These are phyloP conservation scores for Erebia ligea DNA, from an alignment of 2,888 invertebrate genomes.

Conservation along the genomic window DNA sequence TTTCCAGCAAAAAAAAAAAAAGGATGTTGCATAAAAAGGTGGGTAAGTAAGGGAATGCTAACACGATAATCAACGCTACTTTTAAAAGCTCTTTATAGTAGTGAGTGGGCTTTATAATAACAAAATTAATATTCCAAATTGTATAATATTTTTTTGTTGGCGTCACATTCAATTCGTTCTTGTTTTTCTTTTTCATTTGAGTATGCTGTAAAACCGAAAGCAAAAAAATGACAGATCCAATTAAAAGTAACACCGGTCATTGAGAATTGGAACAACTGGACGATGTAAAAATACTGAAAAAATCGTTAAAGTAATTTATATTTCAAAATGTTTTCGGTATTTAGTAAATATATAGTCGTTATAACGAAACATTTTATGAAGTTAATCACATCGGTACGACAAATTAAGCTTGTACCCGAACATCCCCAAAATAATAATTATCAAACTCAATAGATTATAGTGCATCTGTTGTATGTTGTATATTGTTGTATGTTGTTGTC, in stretches of 20 bases:
- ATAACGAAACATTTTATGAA: too few species aligned
- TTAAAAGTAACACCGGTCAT: neutral
- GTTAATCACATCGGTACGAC: too few species aligned
- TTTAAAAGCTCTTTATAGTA: too few species aligned
- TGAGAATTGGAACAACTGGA: neutral
- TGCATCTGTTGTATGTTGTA: too few species aligned
- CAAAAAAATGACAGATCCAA: neutral
- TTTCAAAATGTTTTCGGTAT: neutral
- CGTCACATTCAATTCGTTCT: neutral
- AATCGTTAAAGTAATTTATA: neutral
- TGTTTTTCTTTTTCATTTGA: neutral
- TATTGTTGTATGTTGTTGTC: too few species aligned
- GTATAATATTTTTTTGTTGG: neutral
- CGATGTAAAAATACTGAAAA: neutral
- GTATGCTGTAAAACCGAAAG: neutral
- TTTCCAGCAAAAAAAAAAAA: too few species aligned
- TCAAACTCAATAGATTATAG: too few species aligned
- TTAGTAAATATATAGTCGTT: neutral
- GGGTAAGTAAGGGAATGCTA: too few species aligned
- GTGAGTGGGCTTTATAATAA: neutral
- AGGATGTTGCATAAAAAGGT: too few species aligned
- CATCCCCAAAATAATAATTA: too few species aligned
- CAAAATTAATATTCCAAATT: neutral
- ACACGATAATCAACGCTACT: too few species aligned
- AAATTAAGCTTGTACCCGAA: too few species aligned